Conservation (phyloP, 2,888 invertebrate genomes). For the Furcula furcula region DNA sequence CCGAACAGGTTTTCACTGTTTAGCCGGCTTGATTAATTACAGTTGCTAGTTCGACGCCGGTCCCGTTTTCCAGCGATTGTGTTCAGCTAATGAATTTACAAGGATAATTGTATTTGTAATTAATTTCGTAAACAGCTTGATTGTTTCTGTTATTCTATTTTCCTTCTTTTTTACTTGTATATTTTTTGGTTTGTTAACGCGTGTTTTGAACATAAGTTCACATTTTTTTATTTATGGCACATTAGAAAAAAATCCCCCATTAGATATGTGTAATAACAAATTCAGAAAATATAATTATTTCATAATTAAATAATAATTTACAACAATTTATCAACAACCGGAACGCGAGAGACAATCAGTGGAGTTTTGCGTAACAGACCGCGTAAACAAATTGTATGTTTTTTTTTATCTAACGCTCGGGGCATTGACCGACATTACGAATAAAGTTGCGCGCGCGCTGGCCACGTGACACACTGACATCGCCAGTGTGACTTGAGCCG, state of each 20-base stretch:
- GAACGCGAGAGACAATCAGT: slow-evolving; percentile 47
- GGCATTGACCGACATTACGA: slow-evolving; percentile 80
- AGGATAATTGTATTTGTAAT: slow-evolving; percentile 28
- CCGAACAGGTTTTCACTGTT: slow-evolving; percentile 65
- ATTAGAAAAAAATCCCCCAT: no score
- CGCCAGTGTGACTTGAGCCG: slow-evolving; percentile 40
- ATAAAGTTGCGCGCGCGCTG: slow-evolving; percentile 73
- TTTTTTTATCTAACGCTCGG: slow-evolving; percentile 76
- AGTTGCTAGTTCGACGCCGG: slow-evolving; percentile 20
- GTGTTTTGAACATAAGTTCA: background rate
- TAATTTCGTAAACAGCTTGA: no score
- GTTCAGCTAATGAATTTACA: slow-evolving; percentile 30
- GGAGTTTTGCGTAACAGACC: slow-evolving; percentile 68
- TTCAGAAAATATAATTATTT: slow-evolving; percentile 12
- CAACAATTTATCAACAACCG: slow-evolving; percentile 41
- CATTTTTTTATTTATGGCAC: background rate
- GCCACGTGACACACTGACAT: slow-evolving; percentile 74
- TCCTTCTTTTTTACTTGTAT: slow-evolving; percentile 5
- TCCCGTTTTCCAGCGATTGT: slow-evolving; percentile 29
- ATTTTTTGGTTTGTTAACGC: slow-evolving; percentile 5
- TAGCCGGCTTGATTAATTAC: slow-evolving; percentile 41
- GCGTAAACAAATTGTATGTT: slow-evolving; percentile 74
- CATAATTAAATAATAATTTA: slow-evolving; percentile 27
- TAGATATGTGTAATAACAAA: background rate
- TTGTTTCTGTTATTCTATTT: no score